Evolutionary conservation across 2,888 invertebrate species (phyloP).

Genomic region (Fabriciana adippe): DNA sequence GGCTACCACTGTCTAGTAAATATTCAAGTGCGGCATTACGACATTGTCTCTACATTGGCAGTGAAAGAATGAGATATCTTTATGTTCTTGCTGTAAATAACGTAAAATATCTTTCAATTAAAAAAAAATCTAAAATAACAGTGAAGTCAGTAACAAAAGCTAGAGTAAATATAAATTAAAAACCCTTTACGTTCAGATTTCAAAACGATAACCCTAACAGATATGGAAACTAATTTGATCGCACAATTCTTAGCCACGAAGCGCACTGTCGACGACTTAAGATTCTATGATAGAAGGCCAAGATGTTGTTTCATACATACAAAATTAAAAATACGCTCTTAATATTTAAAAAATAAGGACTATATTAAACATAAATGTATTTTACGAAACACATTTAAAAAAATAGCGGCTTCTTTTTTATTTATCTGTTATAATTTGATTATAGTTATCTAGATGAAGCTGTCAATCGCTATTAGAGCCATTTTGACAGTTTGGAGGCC

Average conservation of each 20-base stretch:
- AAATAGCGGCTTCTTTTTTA: constrained; percentile 38
- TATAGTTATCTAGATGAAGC: constrained; percentile 75
- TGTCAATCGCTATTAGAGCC: constrained; percentile 72
- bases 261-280: constrained; percentile 60
- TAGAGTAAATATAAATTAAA: constrained; percentile 21
- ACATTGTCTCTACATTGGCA: no score
- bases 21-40: no score
- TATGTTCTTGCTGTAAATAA: no score
- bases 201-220: constrained; percentile 33
- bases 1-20: no score
- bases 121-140: not conserved
- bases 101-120: not conserved
- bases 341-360: no score
- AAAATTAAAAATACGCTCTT: no score
- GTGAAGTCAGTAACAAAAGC: not conserved
- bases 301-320: not conserved
- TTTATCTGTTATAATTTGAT: constrained; percentile 59
- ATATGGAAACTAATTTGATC: constrained; percentile 56
- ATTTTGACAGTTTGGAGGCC: constrained; percentile 54
- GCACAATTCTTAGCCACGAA: constrained; percentile 52
- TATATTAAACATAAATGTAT: no score
- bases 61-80: no score
- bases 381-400: not conserved
- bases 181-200: constrained; percentile 24
- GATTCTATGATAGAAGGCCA: constrained; percentile 52